Evolutionary conservation across 2,888 invertebrate species (phyloP), one percentile per base, ranked within the genome.

Genomic region (Pteria penguin): DNA sequence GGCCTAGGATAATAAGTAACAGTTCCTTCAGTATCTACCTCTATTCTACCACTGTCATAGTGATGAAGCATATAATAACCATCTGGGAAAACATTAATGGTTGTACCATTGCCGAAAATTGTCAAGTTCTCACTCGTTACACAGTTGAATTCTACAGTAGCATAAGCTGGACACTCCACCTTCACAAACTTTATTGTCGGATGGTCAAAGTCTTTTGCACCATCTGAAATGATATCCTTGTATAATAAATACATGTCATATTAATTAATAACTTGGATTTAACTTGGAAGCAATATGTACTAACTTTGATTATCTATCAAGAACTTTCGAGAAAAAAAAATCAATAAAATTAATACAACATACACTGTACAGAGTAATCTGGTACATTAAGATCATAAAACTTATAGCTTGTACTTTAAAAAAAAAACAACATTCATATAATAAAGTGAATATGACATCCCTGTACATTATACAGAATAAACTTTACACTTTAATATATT

Each of bases 161-260:
- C 91, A 83, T 86, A 92, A 11, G 90, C 90, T 11, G 90, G 91
- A 81, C 91, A 91, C 79, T 92, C 92, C 18, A 92, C 88, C 76
- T 88, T 89, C 32, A 91, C 87, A 84, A 90, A 90, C 82, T 89
- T 88, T 26, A 89, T 80, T 4, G 85, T 84, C 71, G 84, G 81
- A 0, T 78, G 77, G 31, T 85, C 83, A 60, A 76, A 81, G 26
- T 81, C 79, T 32, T 79, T 75, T 61, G 84, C 84, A 32, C 81
- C 84, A 57, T 62, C 75, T 75, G 58, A 5, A 63, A 63, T 26
- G 24, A 11, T 22, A 18, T 55, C 2, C 24, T 26, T 22, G 2
- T 8, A 2, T 58, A 24, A 2, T 22, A n/a, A n/a, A n/a, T n/a
- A 52, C 18, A n/a, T 52, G 2, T 2, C 18, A 2, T 52, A 11